These are phyloP conservation scores for Drosophila formosana DNA, from an alignment of 2,888 invertebrate genomes.

Conservation along the genomic window DNA sequence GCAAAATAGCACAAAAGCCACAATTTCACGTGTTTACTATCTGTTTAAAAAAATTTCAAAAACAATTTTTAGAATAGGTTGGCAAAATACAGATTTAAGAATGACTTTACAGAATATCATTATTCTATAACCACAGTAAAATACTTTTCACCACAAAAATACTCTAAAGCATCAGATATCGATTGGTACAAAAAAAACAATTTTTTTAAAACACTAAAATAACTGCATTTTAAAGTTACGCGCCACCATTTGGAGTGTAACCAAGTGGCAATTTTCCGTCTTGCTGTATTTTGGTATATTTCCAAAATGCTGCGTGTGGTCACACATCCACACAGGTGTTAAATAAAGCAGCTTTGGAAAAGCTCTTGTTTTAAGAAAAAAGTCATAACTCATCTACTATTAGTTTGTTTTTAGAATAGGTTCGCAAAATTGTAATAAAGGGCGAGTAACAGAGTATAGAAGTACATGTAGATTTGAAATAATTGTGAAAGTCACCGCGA, in stretches of 20 bases:
- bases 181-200: too few species aligned
- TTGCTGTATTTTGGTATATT: neutral
- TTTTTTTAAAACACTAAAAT: too few species aligned
- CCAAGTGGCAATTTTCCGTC: neutral
- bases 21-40: too few species aligned
- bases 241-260: neutral
- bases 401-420: conserved; percentile 39
- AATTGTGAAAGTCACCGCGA: conserved; percentile 6
- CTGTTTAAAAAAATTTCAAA: too few species aligned
- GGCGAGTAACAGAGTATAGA: conserved; percentile 14
- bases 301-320: neutral
- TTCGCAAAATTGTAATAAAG: conserved; percentile 53
- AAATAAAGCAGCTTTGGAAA: neutral
- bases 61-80: too few species aligned
- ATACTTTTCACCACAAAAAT: too few species aligned
- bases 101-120: too few species aligned
- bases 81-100: too few species aligned
- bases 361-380: conserved; percentile 1
- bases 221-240: neutral
- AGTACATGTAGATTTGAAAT: conserved; percentile 24
- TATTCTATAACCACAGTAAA: too few species aligned
- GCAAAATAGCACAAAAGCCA: too few species aligned
- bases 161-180: too few species aligned
- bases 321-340: neutral
- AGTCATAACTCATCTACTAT: neutral